Conservation (phyloP, 2,888 invertebrate species). For the Ischnus inquisitorius region DNA sequence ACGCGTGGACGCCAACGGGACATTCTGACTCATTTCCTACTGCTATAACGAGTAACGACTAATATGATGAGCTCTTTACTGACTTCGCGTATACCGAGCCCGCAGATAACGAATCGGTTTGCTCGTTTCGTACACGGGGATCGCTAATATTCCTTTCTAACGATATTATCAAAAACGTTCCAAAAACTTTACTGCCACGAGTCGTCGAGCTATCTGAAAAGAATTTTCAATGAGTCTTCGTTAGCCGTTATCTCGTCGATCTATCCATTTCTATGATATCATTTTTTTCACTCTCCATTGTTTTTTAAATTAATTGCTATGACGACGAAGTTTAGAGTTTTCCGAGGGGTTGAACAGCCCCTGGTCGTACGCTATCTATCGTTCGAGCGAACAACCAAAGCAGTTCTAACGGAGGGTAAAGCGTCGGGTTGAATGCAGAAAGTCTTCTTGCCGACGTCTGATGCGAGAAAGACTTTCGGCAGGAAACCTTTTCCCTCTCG, state of each 20-base stretch:
- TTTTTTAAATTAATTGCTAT: background rate
- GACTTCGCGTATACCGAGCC: slow-evolving; percentile 50
- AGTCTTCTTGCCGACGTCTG: slow-evolving; percentile 71
- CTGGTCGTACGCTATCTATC: slow-evolving; percentile 53
- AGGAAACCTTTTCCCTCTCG: slow-evolving; percentile 33
- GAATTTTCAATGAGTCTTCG: slow-evolving; percentile 9
- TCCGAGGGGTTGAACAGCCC: background rate
- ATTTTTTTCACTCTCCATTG: background rate
- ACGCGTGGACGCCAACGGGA: slow-evolving; percentile 34
- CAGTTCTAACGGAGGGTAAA: slow-evolving; percentile 50
- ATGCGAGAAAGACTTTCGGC: slow-evolving; percentile 28
- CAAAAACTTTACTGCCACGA: slow-evolving; percentile 39
- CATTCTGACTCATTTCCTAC: slow-evolving; percentile 55
- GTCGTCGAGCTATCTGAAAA: slow-evolving; percentile 5
- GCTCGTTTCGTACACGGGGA: slow-evolving; percentile 13
- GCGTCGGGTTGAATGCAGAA: slow-evolving; percentile 47
- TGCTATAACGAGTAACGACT: slow-evolving; percentile 56
- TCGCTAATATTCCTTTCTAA: slow-evolving; percentile 56
- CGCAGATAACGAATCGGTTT: slow-evolving; percentile 52
- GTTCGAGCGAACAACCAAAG: slow-evolving; percentile 15
- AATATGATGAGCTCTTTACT: slow-evolving; percentile 59
- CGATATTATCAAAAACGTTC: slow-evolving; percentile 54
- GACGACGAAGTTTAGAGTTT: background rate
- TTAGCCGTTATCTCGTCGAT: slow-evolving; percentile 6
- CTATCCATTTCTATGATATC: background rate